Evolutionary conservation across 2,888 invertebrate genomes (phyloP).

Genomic region (Melieria picta): DNA sequence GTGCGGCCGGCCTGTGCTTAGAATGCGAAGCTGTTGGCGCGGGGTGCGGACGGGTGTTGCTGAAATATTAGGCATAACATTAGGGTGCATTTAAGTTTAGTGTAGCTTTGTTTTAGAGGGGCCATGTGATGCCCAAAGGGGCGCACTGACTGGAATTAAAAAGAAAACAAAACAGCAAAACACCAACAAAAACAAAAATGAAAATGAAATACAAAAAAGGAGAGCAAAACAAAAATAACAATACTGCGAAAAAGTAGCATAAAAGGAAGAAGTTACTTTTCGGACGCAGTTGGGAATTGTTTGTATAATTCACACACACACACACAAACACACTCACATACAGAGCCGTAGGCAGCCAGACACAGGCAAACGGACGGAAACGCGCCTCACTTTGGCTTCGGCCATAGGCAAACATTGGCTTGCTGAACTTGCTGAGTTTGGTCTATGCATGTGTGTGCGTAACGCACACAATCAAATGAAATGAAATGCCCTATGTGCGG

Average conservation of each 20-base stretch:
- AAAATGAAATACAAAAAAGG: not conserved
- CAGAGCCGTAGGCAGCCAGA: not conserved
- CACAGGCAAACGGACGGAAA: not conserved
- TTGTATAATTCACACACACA: not conserved
- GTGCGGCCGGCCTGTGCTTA: not conserved
- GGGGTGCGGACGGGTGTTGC: not conserved
- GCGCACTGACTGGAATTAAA: not conserved
- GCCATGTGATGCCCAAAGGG: not conserved
- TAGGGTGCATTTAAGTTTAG: constrained; percentile 33
- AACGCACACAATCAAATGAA: not conserved
- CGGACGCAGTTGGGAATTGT: not conserved
- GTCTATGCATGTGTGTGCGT: not conserved
- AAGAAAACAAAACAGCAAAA: not conserved
- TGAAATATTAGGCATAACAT: constrained; percentile 19
- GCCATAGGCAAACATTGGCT: not conserved
- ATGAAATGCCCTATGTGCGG: no score
- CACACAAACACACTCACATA: not conserved
- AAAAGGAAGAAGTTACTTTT: not conserved
- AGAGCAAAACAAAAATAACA: not conserved
- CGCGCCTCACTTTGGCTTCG: not conserved
- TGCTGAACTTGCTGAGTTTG: not conserved
- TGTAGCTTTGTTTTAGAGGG: constrained; percentile 13
- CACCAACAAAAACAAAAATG: not conserved
- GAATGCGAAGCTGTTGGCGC: constrained; percentile 8
- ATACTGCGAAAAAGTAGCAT: not conserved